Evolutionary conservation across 2,113 vertebrate genomes (phyloP), one percentile per base, ranked within the genome.

Genomic region (Sus scrofa): DNA sequence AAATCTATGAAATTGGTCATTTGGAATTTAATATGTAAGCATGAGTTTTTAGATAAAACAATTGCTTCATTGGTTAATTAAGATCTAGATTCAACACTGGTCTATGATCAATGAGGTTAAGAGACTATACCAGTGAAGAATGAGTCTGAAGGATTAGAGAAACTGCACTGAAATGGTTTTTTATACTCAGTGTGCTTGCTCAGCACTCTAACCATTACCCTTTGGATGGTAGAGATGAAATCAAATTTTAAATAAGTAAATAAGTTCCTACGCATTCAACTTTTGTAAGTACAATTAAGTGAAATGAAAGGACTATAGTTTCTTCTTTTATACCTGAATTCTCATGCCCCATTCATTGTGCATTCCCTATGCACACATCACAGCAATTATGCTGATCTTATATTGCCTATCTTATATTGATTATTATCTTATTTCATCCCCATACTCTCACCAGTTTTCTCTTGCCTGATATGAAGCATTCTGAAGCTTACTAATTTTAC

Each of bases 281-380:
- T 56, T 56, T 9, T 26, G 0, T n/a, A 62, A 18, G 27, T 44
- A 8, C 0, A 63, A 26, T 32, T 27, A 44, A n/a, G 0, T 15
- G 20, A 92, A 89, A 73, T 60, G 14, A 77, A 85, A 77, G 0
- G 1, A 18, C 15, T 44, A 11, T 26, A 50, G 2, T 37, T 56
- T 74, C 34, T 78, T 73, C 19, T 58, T 82, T 44, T 67, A 54
- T n/a, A 44, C 18, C 15, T 44, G 20, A 68, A 10, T 56, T 92
- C 34, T 86, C 68, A 10, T 34, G 30, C 37, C 44, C 19, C 27
- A 6, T 11, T 65, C 58, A 3, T 19, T 75, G 2, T 54, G 2
- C 0, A 37, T 60, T 37, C 1, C 4, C n/a, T 52, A 8, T 44
- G 44, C 44, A 44, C 18, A 39, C 6, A 78, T 44, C 50, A 39